Evolutionary conservation across 2,888 invertebrate species (phyloP), one percentile per base, ranked within the genome.

Genomic region (Acheta domesticus): DNA sequence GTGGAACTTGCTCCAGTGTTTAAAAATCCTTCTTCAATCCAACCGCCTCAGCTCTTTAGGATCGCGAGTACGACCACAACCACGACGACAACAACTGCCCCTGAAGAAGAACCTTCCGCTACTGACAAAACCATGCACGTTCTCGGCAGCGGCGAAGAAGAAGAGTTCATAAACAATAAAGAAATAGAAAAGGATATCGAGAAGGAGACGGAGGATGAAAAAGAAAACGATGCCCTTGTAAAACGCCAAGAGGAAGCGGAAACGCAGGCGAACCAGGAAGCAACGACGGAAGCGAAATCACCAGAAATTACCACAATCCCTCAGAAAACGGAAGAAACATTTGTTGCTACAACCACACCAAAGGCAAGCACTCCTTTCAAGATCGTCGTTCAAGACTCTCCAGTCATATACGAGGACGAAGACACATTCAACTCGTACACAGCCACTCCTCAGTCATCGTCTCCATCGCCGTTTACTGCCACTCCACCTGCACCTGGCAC

Each of bases 101-200:
- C 62, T 62, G 36, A 36, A 8, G 36, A 36, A 36, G 36, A 36
- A 36, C 36, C 36, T 36, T 36, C 36, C 5, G 4, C 36, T 8
- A 36, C 36, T 8, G 62, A 62, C n/a, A 62, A 62, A 62, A 62
- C 62, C n/a, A n/a, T 62, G 62, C 62, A 62, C 62, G 1, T 62
- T 12, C 14, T 62, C 8, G 62, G 62, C n/a, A 62, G 62, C 16
- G 62, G 16, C 4, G 62, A 62, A 12, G 62, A 62, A 12, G 62
- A 62, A 14, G n/a, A n/a, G 16, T 19, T 19, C 14, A 8, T n/a
- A 16, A n/a, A 62, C n/a, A 36, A 36, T 8, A 36, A 36, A 36
- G 62, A 62, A n/a, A 62, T 62, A 19, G 62, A 62, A 62, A 62
- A 62, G 62, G 62, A 62, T 12, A 62, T 62, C 62, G 62, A 62